A percentile compares a stretch with the other conserved stretches of the same genome.
Evolutionary conservation across 2,888 invertebrate species (phyloP).

Genomic region (Aspidiotus destructor): DNA sequence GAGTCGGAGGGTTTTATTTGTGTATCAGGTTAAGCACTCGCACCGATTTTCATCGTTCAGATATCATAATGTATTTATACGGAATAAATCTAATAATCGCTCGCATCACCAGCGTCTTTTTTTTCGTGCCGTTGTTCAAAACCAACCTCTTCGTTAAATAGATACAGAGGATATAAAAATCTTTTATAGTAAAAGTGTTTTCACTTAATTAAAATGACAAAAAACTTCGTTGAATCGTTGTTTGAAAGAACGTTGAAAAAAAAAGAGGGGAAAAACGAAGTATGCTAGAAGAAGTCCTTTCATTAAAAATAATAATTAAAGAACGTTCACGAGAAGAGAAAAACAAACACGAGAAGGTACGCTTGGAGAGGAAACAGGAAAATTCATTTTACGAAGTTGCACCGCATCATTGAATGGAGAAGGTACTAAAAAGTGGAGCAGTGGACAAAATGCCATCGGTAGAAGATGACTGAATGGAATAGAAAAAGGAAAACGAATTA

Average conservation of each 20-base stretch:
- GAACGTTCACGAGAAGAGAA: not conserved
- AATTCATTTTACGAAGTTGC: too few relatives aligned
- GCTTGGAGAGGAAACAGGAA: too few relatives aligned
- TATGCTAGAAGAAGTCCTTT: not conserved
- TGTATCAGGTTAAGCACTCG: too few relatives aligned
- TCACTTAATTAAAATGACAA: not conserved
- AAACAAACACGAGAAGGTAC: not conserved
- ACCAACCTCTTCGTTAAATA: not conserved
- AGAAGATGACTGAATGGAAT: too few relatives aligned
- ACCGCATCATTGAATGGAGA: too few relatives aligned
- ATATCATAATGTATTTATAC: too few relatives aligned
- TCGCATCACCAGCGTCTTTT: not conserved
- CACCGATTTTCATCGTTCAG: too few relatives aligned
- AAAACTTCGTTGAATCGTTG: slow-evolving; percentile 1
- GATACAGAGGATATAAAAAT: not conserved
- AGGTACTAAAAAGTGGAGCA: too few relatives aligned
- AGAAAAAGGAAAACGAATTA: too few relatives aligned
- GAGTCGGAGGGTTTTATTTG: too few relatives aligned
- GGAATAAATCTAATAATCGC: not conserved
- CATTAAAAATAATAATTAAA: not conserved
- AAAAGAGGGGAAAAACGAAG: not conserved
- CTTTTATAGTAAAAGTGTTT: not conserved
- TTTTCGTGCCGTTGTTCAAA: not conserved
- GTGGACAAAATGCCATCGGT: too few relatives aligned
- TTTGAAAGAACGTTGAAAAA: not conserved